These are phyloP conservation scores for Onychostoma macrolepis DNA, from an alignment of 2,113 vertebrate species.

Conservation along the genomic window DNA sequence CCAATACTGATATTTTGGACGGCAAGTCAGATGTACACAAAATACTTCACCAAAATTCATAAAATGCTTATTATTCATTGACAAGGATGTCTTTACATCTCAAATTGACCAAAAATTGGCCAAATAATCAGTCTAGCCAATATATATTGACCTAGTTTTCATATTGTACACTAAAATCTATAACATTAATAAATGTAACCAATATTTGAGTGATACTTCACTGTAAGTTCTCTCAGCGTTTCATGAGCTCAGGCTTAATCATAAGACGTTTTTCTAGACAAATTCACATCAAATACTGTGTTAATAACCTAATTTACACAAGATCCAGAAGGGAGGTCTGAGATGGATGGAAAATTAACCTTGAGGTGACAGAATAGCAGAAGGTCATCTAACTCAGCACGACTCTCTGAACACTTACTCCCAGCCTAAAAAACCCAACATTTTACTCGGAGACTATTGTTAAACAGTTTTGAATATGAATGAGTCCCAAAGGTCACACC, in stretches of 20 bases:
- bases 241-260: neutral
- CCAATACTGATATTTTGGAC: neutral
- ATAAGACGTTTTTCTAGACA: neutral
- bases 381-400: slow-evolving; percentile 32
- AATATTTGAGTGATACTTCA: neutral
- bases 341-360: slow-evolving; percentile 28
- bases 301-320: neutral
- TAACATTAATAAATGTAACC: neutral
- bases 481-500: neutral
- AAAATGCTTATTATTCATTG: neutral
- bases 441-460: neutral
- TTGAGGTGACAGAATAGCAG: slow-evolving; percentile 22
- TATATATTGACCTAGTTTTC: neutral
- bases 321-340: neutral
- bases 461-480: slow-evolving; percentile 19
- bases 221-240: neutral
- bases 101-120: neutral
- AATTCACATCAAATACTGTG: neutral
- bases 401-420: neutral
- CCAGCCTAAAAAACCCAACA: neutral
- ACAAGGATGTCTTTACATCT: neutral
- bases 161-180: neutral
- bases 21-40: neutral
- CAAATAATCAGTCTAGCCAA: neutral
- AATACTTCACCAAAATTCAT: neutral